These are phyloP conservation scores for Palaemon carinicauda DNA, from an alignment of 1,140 invertebrate species.

Conservation along the genomic window DNA sequence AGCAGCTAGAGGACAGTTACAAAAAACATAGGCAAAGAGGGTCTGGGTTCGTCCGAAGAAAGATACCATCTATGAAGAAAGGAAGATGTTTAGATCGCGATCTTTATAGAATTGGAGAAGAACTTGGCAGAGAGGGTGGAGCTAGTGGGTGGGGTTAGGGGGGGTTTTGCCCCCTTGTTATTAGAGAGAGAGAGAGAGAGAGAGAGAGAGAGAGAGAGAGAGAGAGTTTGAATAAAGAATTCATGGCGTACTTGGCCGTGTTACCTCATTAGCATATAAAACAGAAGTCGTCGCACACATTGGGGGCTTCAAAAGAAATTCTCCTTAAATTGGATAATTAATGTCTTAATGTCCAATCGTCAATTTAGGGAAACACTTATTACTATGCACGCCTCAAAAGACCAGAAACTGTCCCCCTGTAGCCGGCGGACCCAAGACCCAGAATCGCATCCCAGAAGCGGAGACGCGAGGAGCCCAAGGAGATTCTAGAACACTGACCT, in stretches of 20 bases:
- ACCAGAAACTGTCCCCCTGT: conserved; percentile 20
- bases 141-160: neutral
- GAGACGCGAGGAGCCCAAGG: neutral
- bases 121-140: neutral
- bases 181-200: neutral
- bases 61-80: too few relatives aligned
- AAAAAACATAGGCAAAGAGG: too few relatives aligned
- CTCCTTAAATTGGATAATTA: conserved; percentile 58
- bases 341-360: conserved; percentile 59
- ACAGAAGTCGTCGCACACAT: conserved; percentile 47
- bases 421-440: neutral
- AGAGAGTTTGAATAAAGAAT: conserved; percentile 4
- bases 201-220: neutral
- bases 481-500: neutral
- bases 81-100: neutral
- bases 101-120: neutral
- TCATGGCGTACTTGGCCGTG: conserved; percentile 47
- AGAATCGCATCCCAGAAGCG: neutral
- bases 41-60: too few relatives aligned
- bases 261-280: conserved; percentile 54
- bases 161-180: neutral
- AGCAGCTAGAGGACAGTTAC: too few relatives aligned
- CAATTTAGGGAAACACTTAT: conserved; percentile 57
- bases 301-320: conserved; percentile 53
- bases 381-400: conserved; percentile 37